phyloP scores from a whole-genome alignment of 2,888 invertebrate species.

The Carabus problematicus region DNA sequence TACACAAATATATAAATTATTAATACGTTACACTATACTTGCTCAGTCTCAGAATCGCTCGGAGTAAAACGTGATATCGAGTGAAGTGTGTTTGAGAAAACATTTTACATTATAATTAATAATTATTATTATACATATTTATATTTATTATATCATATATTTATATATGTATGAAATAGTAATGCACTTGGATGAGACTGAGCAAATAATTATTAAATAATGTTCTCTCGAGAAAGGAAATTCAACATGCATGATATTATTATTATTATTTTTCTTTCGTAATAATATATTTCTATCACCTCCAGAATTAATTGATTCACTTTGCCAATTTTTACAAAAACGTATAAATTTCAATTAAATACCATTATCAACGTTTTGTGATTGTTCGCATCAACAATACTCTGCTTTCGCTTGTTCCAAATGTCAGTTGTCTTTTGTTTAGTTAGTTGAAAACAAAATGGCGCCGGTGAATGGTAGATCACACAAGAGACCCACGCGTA shows the following conservation, averaged over 20 bases:
- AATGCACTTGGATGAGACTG: constrained; percentile 40
- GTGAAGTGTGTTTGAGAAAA: constrained; percentile 25
- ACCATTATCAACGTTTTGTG: no score
- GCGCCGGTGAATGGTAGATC: no score
- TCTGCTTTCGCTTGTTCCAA: no score
- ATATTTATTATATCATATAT: background rate
- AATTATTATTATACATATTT: no score
- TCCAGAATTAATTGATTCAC: constrained; percentile 30
- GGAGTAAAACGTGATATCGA: constrained; percentile 19
- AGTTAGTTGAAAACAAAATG: no score
- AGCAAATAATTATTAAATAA: constrained; percentile 30
- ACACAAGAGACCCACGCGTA: no score
- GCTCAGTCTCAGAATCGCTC: constrained; percentile 31
- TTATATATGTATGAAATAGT: constrained; percentile 14
- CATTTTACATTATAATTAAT: constrained; percentile 17
- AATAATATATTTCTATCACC: constrained; percentile 11
- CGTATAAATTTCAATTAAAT: constrained; percentile 29
- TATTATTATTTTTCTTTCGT: no score
- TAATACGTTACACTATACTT: constrained; percentile 18
- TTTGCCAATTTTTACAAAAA: constrained; percentile 39
- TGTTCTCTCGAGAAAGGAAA: constrained; percentile 13
- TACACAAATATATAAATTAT: constrained; percentile 19
- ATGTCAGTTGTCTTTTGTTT: no score
- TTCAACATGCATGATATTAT: background rate
- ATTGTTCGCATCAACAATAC: no score